Base-by-base conservation (phyloP, 2,113 vertebrate genomes). In the Cairina moschata region DNA sequence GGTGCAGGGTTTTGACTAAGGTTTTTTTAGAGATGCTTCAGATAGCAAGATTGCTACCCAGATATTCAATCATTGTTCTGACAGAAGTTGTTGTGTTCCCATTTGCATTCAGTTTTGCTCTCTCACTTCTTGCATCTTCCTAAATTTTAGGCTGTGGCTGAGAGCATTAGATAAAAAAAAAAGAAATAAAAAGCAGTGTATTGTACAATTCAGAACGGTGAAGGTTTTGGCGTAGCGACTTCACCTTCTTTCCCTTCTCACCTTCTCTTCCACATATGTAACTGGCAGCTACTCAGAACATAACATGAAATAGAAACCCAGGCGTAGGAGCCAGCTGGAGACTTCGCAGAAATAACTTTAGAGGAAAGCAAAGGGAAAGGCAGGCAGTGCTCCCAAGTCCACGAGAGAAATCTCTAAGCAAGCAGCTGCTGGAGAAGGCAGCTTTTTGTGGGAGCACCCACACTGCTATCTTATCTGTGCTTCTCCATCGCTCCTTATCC, bases 371-470 rank as follows among this genome's bases (percentile, higher is more conserved):
- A 80, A 91, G 59, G 65, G 76, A 74, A 93, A 90, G 72, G 54
- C 25, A 94, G 79, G 29, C 82, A 86, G 42, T n/a, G 46, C 91
- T 83, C 86, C 65, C 34, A 80, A 81, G 75, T 29, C 56, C 60
- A 34, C 63, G 34, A 63, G 65, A 56, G 85, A 85, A 28, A 90
- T 86, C 88, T 91, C 42, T 78, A 86, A 91, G 84, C 29, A 77
- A 71, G 88, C 96, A 96, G 91, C 71, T 91, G 72, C 79, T 68
- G 28, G 28, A 83, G 82, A 80, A 96, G 65, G 91, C 93, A 96
- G 91, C 56, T 90, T 88, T 80, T 74, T 67, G 79, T 80, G 79
- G 87, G 72, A 86, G 83, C 36, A 0, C 82, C 90, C 79, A 93
- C 88, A 11, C 46, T 85, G 59, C 79, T 91, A 77, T 74, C 72